Base-by-base conservation (phyloP, 2,797 vertebrate genomes). In the Pseudopleuronectes americanus region DNA sequence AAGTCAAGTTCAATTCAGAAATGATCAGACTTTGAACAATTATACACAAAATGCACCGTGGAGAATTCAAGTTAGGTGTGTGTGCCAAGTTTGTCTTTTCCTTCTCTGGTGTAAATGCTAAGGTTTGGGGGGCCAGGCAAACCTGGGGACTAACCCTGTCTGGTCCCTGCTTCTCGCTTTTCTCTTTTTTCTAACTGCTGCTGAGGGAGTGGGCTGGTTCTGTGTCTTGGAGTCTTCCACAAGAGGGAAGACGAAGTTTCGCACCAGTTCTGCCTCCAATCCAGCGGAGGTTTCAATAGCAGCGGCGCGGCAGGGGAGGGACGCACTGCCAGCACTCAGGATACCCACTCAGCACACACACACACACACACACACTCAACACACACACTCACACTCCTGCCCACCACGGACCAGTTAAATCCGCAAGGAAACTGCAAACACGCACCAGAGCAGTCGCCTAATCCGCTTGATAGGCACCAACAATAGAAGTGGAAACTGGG, bases 221-320 rank as follows among this genome's bases (percentile, higher is more conserved):
- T 76, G 73, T 38, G 72, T 70, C 73, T 83, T 66, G 78, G 88
- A 92, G 83, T 88, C 81, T 86, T 81, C 75, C 53, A 85, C 19
- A 21, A 74, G 77, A 79, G 81, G 43, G 62, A 64, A 71, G 71
- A 65, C 72, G 71, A 87, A 90, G 86, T 80, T 87, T 90, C 86
- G 87, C 79, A 90, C 86, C 88, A 91, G 84, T 85, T 91, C 77
- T 75, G 86, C 89, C 77, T 91, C 89, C 91, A 90, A 89, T 92
- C 91, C 92, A 87, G 91, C 84, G 83, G 84, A 87, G 90, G 89
- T 90, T 90, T 94, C 88, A 91, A 90, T 90, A 92, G 90, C 92
- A 90, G 88, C 87, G 57, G 92, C 91, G 80, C 91, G 87, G 91
- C 92, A 90, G 92, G 91, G 91, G 90, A 92, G 89, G 90, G 86